These are phyloP conservation scores for Melipona quadrifasciata DNA, from an alignment of 1,140 invertebrate species.

Conservation along the genomic window DNA sequence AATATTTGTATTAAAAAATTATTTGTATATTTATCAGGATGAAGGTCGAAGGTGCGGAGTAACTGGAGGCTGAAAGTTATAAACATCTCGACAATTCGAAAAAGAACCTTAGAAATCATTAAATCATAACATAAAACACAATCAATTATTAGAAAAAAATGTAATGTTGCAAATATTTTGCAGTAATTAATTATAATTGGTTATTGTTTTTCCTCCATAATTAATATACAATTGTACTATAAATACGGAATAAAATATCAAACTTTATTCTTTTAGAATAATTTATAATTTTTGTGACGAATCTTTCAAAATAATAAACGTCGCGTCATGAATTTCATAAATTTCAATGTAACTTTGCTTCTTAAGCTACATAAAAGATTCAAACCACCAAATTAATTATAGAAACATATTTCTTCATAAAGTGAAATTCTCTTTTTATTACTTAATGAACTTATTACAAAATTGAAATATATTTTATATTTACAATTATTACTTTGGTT, in stretches of 20 bases:
- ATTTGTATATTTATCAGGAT: constrained; percentile 43
- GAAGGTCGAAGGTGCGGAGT: constrained; percentile 42
- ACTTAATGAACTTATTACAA: background rate
- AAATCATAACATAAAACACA: background rate
- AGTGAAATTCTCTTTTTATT: background rate
- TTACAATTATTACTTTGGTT: constrained; percentile 21
- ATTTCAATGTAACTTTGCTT: no score
- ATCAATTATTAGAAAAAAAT: constrained; percentile 3
- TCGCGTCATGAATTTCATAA: no score
- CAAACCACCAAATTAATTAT: background rate
- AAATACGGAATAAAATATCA: background rate
- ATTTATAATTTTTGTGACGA: background rate
- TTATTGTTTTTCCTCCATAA: background rate
- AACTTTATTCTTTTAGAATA: background rate
- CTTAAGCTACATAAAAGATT: background rate
- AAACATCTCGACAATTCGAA: background rate
- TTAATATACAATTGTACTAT: constrained; percentile 17
- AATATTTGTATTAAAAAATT: constrained; percentile 14
- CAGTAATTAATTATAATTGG: constrained; percentile 10
- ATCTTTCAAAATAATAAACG: background rate
- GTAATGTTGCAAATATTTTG: constrained; percentile 10
- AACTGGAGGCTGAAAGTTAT: constrained; percentile 8
- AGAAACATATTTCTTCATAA: background rate
- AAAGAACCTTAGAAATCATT: background rate
- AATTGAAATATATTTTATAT: constrained; percentile 21